Base-by-base conservation (phyloP, 2,113 vertebrate genomes). In the Forbesichthys agassizii region DNA sequence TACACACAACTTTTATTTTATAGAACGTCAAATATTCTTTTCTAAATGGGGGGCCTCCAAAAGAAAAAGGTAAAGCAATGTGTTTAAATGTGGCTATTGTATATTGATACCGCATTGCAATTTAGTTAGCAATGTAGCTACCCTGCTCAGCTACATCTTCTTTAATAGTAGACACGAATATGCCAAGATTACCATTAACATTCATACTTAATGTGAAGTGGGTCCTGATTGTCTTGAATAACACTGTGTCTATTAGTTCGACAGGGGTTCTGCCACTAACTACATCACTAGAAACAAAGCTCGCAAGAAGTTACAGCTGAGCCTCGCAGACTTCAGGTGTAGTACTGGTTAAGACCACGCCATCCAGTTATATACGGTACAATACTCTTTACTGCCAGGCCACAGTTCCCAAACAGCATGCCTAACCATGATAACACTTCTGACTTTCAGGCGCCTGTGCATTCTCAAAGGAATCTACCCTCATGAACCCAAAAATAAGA, bases 401-500 rank as follows among this genome's bases (percentile, higher is more conserved):
- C 3, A 7, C 52, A 54, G 52, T 54, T n/a, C 13, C 52, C n/a
- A 54, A 52, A 54, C 52, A 54, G 13, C 13, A 54, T n/a, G 14
- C n/a, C 7, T 16, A 54, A 20, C 55, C 6, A 16, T 57, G 55
- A 18, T 11, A 57, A 18, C 16, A 4, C 61, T 12, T 60, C 5
- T 5, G 18, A 16, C 86, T 82, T 66, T n/a, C 71, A 97, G 98
- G 76, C 95, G 97, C 0, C 89, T 99, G 13, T 99, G 97, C 82
- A 99, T 99, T 77, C 89, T 98, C 16, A 99, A 99, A 77, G 96
- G 98, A 8, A 96, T 99, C 82, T 99, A 99, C 81, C 97, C 98
- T 9, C 97, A 97, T 0, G 97, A 99, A 60, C 97, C 96, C 74
- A 98, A 95, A 74, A 95, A 98, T 89, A 98, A 99, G 91, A 99